Percentiles rank a stretch among this genome's conserved stretches.
Evolutionary conservation across 2,113 vertebrate species (phyloP).

Genomic region (Prunella himalayana): DNA sequence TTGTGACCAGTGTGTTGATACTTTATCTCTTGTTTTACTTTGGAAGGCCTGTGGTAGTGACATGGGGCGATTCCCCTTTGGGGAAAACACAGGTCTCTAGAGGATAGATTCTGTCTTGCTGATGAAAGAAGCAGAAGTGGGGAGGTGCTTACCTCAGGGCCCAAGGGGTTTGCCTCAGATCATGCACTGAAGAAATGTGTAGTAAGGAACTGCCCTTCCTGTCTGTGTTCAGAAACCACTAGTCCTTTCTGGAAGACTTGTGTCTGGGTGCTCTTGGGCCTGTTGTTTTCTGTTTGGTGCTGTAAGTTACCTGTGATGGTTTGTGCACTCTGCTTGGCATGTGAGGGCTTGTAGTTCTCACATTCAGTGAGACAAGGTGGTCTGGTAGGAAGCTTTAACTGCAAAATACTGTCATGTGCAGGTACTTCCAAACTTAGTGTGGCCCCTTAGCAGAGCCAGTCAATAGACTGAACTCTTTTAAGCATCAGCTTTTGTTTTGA

Average conservation of each 20-base stretch:
- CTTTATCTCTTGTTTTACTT: not conserved
- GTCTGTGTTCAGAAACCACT: not conserved
- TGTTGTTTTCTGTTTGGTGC: not conserved
- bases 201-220: not conserved
- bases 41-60: not conserved
- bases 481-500: not conserved
- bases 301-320: not conserved
- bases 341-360: not conserved
- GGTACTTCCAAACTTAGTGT: not conserved
- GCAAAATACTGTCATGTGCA: not conserved
- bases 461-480: not conserved
- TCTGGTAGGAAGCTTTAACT: not conserved
- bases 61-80: fast-evolving
- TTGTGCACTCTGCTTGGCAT: not conserved
- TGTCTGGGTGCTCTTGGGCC: not conserved
- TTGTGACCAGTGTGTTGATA: not conserved
- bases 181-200: not conserved
- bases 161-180: not conserved
- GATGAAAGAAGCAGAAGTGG: not conserved
- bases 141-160: not conserved
- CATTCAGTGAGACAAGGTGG: not conserved
- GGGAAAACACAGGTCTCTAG: not conserved
- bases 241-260: not conserved
- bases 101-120: not conserved
- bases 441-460: not conserved